A percentile compares a stretch with the other conserved stretches of the same genome.
phyloP scores from a whole-genome alignment of 2,888 invertebrate genomes.

The Tethea ocularis region DNA sequence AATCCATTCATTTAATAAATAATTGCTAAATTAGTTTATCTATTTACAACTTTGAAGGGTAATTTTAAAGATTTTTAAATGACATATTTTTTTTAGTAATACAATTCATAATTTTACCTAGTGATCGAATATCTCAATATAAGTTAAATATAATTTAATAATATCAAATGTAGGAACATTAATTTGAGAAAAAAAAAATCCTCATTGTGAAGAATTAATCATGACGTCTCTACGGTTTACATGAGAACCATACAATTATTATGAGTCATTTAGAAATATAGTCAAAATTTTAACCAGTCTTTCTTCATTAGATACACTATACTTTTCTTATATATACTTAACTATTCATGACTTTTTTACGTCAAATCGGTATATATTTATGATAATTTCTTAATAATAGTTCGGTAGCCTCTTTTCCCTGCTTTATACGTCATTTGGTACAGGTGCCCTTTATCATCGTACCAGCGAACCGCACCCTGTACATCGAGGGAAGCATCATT shows the following conservation, averaged over 20 bases:
- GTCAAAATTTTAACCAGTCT: constrained; percentile 43
- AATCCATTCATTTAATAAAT: not conserved
- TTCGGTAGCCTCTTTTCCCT: constrained; percentile 76
- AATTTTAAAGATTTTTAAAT: too few relatives aligned
- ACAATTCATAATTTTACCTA: too few relatives aligned
- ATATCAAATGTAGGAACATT: not conserved
- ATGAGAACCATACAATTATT: not conserved
- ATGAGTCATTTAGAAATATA: not conserved
- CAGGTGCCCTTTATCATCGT: constrained; percentile 72
- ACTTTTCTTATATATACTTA: not conserved
- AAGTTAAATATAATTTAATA: too few relatives aligned
- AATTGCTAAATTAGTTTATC: not conserved
- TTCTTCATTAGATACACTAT: constrained; percentile 27
- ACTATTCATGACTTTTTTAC: not conserved
- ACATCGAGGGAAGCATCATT: constrained; percentile 69
- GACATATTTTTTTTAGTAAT: too few relatives aligned
- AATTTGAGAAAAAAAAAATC: not conserved
- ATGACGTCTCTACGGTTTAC: not conserved
- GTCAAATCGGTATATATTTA: constrained; percentile 35
- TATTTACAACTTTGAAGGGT: not conserved
- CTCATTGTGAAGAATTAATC: not conserved
- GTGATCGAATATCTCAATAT: too few relatives aligned
- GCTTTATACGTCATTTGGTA: constrained; percentile 81
- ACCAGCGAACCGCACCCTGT: constrained; percentile 75
- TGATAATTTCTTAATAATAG: constrained; percentile 70